Conservation (phyloP, 2,888 invertebrate genomes). For the Ophion obscuratus region DNA sequence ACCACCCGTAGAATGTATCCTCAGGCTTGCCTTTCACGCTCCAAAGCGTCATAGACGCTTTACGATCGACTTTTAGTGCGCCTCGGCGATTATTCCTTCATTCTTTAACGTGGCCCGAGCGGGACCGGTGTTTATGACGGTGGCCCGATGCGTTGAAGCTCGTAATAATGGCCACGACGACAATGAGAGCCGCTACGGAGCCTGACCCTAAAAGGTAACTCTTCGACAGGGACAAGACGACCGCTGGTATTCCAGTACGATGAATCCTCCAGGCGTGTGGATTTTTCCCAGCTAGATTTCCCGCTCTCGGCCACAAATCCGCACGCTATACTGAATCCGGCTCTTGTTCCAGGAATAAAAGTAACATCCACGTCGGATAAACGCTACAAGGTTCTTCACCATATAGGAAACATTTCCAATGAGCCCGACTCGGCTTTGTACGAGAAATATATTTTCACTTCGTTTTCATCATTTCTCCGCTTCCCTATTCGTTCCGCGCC, state of each 20-base stretch:
- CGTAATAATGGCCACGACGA: conserved; percentile 59
- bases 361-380: conserved; percentile 32
- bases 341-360: conserved; percentile 36
- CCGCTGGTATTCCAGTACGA: conserved; percentile 29
- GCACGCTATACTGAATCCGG: conserved; percentile 6
- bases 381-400: conserved; percentile 36
- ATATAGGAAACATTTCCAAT: conserved; percentile 44
- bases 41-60: conserved; percentile 27
- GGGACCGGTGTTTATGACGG: conserved; percentile 54
- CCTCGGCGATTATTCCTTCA: conserved; percentile 58
- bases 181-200: conserved; percentile 25
- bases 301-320: conserved; percentile 24
- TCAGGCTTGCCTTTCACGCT: background rate
- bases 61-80: conserved; percentile 63
- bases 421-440: conserved; percentile 31
- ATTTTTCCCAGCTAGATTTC: conserved; percentile 33
- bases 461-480: conserved; percentile 20
- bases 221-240: conserved; percentile 42
- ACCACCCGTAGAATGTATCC: conserved; percentile 37
- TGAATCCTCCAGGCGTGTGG: conserved; percentile 2
- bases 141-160: conserved; percentile 48
- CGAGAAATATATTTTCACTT: conserved; percentile 34
- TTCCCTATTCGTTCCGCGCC: background rate
- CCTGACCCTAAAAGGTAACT: conserved; percentile 56
- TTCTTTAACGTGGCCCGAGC: conserved; percentile 53